A percentile compares a stretch with the other conserved stretches of the same genome.
Evolutionary conservation across 92 coral and sea anemone species (phyloP).

Genomic region (Palythoa heliodiscus): DNA sequence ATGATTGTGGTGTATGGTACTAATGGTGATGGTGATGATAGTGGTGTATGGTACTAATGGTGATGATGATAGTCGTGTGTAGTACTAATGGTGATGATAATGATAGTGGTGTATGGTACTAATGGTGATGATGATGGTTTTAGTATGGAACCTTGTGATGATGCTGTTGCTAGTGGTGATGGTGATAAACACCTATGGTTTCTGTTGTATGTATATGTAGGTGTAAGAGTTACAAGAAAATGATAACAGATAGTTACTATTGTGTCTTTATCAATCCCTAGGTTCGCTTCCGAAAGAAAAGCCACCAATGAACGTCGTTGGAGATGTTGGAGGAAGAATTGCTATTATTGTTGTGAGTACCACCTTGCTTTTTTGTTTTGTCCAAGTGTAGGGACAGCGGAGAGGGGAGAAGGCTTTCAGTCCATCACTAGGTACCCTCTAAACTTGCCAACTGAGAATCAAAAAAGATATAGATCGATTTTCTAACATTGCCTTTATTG

Average conservation of each 20-base stretch:
- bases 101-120: neutral
- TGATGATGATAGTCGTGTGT: neutral
- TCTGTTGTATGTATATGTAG: neutral
- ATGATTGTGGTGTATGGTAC: neutral
- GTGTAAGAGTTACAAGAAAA: neutral
- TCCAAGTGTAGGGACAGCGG: neutral
- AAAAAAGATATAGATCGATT: neutral
- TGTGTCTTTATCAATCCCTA: constrained; percentile 27
- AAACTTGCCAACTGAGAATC: no score
- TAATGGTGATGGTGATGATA: neutral
- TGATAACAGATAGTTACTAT: neutral
- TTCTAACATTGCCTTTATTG: neutral
- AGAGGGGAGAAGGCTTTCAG: neutral
- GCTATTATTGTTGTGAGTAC: constrained; percentile 90
- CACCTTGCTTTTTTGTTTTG: neutral
- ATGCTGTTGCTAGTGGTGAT: neutral
- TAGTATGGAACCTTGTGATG: neutral
- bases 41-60: no score
- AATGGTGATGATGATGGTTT: neutral
- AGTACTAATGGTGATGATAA: neutral
- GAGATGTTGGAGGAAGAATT: constrained; percentile 98
- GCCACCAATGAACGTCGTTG: constrained; percentile 99
- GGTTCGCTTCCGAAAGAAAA: constrained; percentile 94
- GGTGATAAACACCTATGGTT: neutral
- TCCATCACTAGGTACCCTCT: neutral